Conservation (phyloP, 2,797 vertebrate genomes). For the Sphaeramia orbicularis region DNA sequence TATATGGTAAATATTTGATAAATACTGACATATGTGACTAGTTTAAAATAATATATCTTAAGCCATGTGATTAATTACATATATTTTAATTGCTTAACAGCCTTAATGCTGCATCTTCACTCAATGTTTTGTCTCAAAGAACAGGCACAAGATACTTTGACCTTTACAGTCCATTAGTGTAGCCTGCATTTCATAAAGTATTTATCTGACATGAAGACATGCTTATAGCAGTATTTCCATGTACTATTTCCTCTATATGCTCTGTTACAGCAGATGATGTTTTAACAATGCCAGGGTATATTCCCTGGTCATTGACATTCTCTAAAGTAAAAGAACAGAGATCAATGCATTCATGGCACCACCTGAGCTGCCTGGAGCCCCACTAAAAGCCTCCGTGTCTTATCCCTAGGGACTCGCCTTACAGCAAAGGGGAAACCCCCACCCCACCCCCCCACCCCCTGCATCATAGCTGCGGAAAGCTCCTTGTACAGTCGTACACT, state of each 20-base stretch:
- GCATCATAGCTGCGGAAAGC: conserved; percentile 35
- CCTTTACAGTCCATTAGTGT: conserved; percentile 52
- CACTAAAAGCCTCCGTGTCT: conserved; percentile 70
- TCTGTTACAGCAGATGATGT: conserved; percentile 31
- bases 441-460: background rate
- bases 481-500: conserved; percentile 26
- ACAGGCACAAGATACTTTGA: background rate
- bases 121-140: too few relatives aligned
- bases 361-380: conserved; percentile 70
- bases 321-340: conserved; percentile 57
- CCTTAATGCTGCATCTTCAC: too few relatives aligned
- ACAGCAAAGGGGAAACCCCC: conserved; percentile 40
- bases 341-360: conserved; percentile 69
- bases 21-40: too few relatives aligned
- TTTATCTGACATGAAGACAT: conserved; percentile 49
- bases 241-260: conserved; percentile 2
- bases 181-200: conserved; percentile 43
- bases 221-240: conserved; percentile 16
- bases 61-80: too few relatives aligned
- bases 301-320: conserved; percentile 54
- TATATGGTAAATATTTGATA: too few relatives aligned
- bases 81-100: too few relatives aligned
- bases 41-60: too few relatives aligned
- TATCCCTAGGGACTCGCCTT: conserved; percentile 57
- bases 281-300: conserved; percentile 38